phyloP scores from a whole-genome alignment of 2,888 invertebrate genomes.

The Eupithecia vulgata region DNA sequence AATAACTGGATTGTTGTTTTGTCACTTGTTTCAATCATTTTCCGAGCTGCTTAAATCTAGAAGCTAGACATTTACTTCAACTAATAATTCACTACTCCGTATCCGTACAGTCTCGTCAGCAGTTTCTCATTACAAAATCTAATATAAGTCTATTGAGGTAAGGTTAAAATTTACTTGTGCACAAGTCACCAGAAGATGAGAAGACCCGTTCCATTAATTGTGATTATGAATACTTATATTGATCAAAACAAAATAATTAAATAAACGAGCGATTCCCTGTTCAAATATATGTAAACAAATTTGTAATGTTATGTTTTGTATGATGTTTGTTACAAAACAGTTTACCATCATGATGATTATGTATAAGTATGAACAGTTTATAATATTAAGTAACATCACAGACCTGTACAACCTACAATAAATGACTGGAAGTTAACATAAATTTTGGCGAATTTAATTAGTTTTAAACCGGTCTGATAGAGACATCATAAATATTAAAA shows the following conservation, averaged over 20 bases:
- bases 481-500: constrained; percentile 19
- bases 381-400: neutral
- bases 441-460: neutral
- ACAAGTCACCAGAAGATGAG: neutral
- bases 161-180: neutral
- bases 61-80: neutral
- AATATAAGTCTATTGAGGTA: neutral
- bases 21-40: constrained; percentile 45
- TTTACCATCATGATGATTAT: neutral
- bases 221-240: neutral
- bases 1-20: constrained; percentile 57
- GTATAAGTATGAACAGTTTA: neutral
- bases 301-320: neutral
- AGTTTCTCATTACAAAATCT: neutral
- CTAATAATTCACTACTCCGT: neutral
- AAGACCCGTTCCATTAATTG: neutral
- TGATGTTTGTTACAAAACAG: neutral
- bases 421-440: neutral
- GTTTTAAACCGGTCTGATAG: neutral
- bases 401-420: neutral
- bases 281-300: constrained; percentile 4
- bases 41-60: constrained; percentile 20
- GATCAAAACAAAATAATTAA: constrained; percentile 7
- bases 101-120: neutral
- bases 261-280: neutral